Conservation (phyloP, 1,140 invertebrate genomes). For the Neodiprion virginianus region DNA sequence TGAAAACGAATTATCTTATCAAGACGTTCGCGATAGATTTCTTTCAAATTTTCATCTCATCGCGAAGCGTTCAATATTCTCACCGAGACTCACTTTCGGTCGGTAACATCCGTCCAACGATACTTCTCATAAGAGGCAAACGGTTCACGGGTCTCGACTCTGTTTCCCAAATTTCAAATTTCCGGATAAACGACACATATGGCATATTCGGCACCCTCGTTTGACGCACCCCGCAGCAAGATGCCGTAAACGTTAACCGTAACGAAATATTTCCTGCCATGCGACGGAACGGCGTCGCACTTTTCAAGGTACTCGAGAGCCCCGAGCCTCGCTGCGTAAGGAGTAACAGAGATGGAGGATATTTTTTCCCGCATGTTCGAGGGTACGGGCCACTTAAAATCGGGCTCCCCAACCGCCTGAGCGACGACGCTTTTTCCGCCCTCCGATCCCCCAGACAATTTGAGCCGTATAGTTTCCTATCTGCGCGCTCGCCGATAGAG, state of each 20-base stretch:
- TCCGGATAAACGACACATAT: constrained; percentile 12
- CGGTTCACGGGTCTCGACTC: background rate
- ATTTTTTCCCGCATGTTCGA: background rate
- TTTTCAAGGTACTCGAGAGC: too few relatives aligned
- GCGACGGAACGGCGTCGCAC: background rate
- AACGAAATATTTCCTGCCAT: constrained; percentile 45
- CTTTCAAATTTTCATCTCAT: too few relatives aligned
- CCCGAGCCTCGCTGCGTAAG: too few relatives aligned
- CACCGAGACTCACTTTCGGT: too few relatives aligned
- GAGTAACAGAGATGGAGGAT: background rate
- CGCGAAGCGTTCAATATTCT: too few relatives aligned
- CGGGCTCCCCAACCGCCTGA: background rate
- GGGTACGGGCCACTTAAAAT: background rate
- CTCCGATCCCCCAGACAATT: too few relatives aligned
- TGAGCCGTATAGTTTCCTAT: too few relatives aligned
- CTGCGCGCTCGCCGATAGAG: too few relatives aligned
- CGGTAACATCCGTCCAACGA: too few relatives aligned
- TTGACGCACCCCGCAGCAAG: constrained; percentile 21
- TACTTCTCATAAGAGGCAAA: background rate
- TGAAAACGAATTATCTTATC: too few relatives aligned
- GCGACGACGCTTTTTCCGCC: too few relatives aligned
- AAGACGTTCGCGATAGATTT: too few relatives aligned
- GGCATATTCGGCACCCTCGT: constrained; percentile 9
- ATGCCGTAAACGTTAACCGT: constrained; percentile 38
- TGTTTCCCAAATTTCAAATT: background rate